Evolutionary conservation across 2,797 vertebrate species (phyloP), one percentile per base, ranked within the genome.

Genomic region (Sebastes nivosus): DNA sequence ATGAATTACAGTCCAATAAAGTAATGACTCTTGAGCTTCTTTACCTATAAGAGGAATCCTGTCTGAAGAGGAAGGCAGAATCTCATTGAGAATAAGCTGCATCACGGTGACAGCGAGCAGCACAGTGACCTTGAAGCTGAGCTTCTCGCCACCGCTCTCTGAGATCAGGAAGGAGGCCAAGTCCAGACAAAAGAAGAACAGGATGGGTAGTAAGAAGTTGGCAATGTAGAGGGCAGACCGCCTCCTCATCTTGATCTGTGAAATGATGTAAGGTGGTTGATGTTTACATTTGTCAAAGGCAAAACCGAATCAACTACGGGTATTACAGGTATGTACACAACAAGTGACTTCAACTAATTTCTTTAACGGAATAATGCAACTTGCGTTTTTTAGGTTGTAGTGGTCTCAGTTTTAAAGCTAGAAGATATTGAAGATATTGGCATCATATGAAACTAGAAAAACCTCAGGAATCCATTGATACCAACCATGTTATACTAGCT

Each of bases 51-150:
- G 29, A 2, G 96, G 96, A 5, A 95, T 88, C 12, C 75, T 77
- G 79, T 93, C 70, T 42, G 96, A 95, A 0, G 96, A 94, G 0
- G 95, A 86, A 1, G 97, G 96, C 52, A 97, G 90, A 30, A 95
- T 96, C 20, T 97, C 95, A 22, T 95, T 95, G 20, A 97, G 95
- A 5, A 97, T 90, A 25, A 96, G 92, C 20, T 96, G 95, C 65
- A 97, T 75, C 76, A 97, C 95, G 4, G 96, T 96, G 57, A 94
- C 81, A 11, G 96, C 94, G 0, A 97, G 93, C 74, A 96, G 92
- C 72, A 97, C 80, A 0, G 96, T 96, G 12, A 97, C 87, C 79
- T 97, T 96, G 83, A 97, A 96, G 74, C 80, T 64, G 73, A 96
- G 85, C 76, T 97, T 97, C 83, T 97, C 94, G 10, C 93, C 94